Percentiles rank a stretch among this genome's conserved stretches.
phyloP scores from a whole-genome alignment of 30 jellyfish, hydroid and myxozoan species.

The Catostylus mosaicus region DNA sequence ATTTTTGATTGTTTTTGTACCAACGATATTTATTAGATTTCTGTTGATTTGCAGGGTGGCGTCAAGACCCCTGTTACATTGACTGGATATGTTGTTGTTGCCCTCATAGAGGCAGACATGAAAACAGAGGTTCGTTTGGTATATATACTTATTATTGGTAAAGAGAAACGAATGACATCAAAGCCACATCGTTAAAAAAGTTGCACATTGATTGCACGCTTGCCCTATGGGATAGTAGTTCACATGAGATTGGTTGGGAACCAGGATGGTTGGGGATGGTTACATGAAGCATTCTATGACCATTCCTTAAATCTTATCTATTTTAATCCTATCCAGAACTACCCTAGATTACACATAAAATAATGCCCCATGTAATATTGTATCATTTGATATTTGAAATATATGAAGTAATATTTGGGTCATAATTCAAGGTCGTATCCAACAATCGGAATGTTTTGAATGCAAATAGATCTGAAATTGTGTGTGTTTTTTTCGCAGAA shows the following conservation, averaged over 20 bases:
- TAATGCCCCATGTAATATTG: too few species aligned
- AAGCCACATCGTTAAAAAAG: too few species aligned
- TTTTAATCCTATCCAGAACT: neutral
- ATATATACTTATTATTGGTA: neutral
- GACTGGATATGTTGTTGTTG: slow-evolving; percentile 87
- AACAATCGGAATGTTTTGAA: neutral
- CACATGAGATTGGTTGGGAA: neutral
- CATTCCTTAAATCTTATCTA: neutral
- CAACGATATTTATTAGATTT: neutral
- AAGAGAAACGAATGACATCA: neutral
- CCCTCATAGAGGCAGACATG: slow-evolving; percentile 82
- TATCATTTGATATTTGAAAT: neutral
- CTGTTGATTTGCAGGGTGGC: slow-evolving; percentile 74
- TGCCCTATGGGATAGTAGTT: neutral
- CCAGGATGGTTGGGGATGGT: neutral
- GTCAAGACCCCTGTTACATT: slow-evolving; percentile 79
- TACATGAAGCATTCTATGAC: neutral
- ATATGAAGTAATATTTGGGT: neutral
- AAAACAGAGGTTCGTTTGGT: slow-evolving; percentile 40
- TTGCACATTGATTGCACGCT: too few species aligned
- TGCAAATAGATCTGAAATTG: neutral
- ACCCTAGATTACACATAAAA: neutral
- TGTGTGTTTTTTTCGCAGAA: slow-evolving; percentile 18
- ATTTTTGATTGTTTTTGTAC: neutral
- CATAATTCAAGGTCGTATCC: neutral